Percentiles rank a stretch among this genome's conserved stretches.
Evolutionary conservation across 2,888 invertebrate genomes (phyloP).

Genomic region (Brachyptera risi): DNA sequence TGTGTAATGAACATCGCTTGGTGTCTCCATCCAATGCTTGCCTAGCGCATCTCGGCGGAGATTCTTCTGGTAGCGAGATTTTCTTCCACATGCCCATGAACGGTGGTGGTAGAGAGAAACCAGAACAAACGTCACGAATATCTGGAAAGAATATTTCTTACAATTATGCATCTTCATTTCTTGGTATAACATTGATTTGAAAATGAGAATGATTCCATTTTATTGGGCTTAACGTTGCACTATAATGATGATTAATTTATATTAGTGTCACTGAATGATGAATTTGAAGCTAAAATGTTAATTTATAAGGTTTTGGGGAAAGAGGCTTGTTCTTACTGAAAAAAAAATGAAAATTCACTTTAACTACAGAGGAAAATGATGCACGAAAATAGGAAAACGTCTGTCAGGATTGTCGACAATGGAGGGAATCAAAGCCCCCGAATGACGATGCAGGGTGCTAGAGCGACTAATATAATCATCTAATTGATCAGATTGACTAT

Average conservation of each 20-base stretch:
- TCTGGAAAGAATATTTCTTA: constrained; percentile 14
- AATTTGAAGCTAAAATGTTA: too few species aligned
- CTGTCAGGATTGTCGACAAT: too few species aligned
- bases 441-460: too few species aligned
- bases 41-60: constrained; percentile 29
- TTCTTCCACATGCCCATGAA: constrained; percentile 33
- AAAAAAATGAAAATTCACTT: too few species aligned
- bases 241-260: not conserved
- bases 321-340: too few species aligned
- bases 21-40: constrained; percentile 10
- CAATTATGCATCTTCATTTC: not conserved
- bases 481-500: too few species aligned
- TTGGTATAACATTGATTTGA: not conserved
- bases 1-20: constrained; percentile 29
- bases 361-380: too few species aligned
- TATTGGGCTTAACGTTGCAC: not conserved
- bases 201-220: not conserved
- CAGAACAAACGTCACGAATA: constrained; percentile 31
- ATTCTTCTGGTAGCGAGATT: constrained; percentile 32
- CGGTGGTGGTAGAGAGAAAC: constrained; percentile 30
- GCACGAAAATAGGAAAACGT: too few species aligned
- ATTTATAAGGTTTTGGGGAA: too few species aligned
- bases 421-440: too few species aligned
- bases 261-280: not conserved
- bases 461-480: too few species aligned